phyloP scores from a whole-genome alignment of 2,888 invertebrate species.

The Laothoe populi region DNA sequence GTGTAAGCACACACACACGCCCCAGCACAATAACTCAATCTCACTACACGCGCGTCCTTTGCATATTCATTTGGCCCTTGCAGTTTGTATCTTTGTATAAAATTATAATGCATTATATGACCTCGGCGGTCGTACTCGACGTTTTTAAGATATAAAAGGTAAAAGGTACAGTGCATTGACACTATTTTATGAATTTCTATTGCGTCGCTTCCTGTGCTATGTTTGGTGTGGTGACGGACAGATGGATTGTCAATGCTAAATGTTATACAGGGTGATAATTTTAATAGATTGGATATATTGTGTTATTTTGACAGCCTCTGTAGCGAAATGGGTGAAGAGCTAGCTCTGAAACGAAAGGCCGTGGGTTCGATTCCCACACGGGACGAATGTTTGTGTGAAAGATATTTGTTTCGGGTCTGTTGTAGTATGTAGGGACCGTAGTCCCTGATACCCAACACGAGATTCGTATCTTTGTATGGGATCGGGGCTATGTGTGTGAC shows the following conservation, averaged over 20 bases:
- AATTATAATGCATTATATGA: constrained; percentile 82
- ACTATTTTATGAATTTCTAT: constrained; percentile 27
- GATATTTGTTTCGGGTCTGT: too few relatives aligned
- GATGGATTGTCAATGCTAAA: background rate
- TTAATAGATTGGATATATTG: too few relatives aligned
- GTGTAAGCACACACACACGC: constrained; percentile 36
- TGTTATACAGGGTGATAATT: background rate
- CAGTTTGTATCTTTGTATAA: constrained; percentile 83
- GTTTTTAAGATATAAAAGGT: constrained; percentile 41
- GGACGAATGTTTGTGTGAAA: too few relatives aligned
- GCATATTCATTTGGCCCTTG: constrained; percentile 81
- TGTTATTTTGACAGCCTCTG: too few relatives aligned
- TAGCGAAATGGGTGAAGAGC: too few relatives aligned
- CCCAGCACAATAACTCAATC: constrained; percentile 80
- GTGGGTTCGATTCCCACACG: too few relatives aligned
- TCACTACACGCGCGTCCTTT: constrained; percentile 72
- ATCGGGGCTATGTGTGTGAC: too few relatives aligned
- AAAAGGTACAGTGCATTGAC: constrained; percentile 29
- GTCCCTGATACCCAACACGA: too few relatives aligned
- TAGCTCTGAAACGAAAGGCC: too few relatives aligned
- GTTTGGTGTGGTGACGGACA: background rate
- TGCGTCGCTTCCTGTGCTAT: constrained; percentile 20
- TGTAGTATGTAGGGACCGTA: too few relatives aligned
- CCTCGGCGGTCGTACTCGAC: constrained; percentile 31
- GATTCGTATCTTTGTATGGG: too few relatives aligned